Base-by-base conservation (phyloP, 1,140 invertebrate species). In the Bilobella aurantiaca region DNA sequence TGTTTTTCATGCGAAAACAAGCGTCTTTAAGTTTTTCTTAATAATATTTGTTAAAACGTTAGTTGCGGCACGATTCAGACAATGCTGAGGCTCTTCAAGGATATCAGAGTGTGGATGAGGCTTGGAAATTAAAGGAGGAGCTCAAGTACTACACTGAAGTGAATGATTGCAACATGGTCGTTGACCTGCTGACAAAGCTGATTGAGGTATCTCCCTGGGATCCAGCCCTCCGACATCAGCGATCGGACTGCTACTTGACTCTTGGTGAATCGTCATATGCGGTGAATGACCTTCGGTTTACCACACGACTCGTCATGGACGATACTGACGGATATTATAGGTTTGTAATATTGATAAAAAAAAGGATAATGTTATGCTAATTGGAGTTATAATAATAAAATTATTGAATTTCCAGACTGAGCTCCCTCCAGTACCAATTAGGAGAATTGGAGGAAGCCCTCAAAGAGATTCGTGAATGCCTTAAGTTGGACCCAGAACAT, bases 401-500 rank as follows among this genome's bases (percentile, higher is more conserved):
- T 46, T 21, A 21, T 62, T 21, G 37, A 8, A 62, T 42, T 30
- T 29, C 28, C 49, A 62, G 71, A 70, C 81, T 99, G 0, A 86
- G 92, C 30, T 78, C 81, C 42, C 77, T 98, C 46, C 83, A 95
- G 42, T 99, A 99, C 79, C 82, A 86, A 70, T 82, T 96, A 58
- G 96, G 96, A 14, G 88, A 97, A 72, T 89, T 93, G 32, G 87
- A 90, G 21, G 91, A 97, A 75, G 85, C 93, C 8, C 79, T 99
- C 28, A 87, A 88, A 77, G 90, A 96, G 80, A 89, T 98, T 70
- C 84, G 96, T 27, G 95, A 99, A 78, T 99, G 97, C 78, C 82
- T 99, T 12, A 97, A 96, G 79, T 80, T 98, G 28, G 96, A 99
- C 81, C 94, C 95, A 0, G 97, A 99, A 74, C 93, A 99, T 78